Base-by-base conservation (phyloP, 2,888 invertebrate species). In the Tetropium fuscum region DNA sequence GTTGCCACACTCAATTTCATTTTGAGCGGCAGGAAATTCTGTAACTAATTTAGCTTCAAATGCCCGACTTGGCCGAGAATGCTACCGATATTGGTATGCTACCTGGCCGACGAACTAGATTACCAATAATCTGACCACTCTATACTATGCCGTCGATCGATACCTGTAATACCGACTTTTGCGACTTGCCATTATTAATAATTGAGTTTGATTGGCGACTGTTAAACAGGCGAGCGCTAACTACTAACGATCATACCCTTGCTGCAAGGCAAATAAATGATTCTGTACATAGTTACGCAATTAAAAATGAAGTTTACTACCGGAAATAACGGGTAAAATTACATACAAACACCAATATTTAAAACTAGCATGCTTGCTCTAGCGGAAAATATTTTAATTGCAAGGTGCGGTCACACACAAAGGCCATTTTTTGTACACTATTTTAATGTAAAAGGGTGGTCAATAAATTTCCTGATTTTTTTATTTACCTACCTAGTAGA, bases 31-130 rank as follows among this genome's bases (percentile, higher is more conserved):
- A n/a, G 36, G n/a, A 51, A 34, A 34, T 51, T 36, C 49, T 27
- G 25, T 27, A 41, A 51, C 27, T 27, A 40, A 40, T 51, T 51
- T 27, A 30, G 51, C 27, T n/a, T 11, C 51, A 27, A 41, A 40
- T 30, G 27, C 18, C 40, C 19, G 40, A 27, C 51, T 41, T 19
- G 25, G 30, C 11, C 6, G 34, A 20, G 30, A 43, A 43, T 25
- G 27, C 25, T 43, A 43, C 13, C 25, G 15, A 8, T 25, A 15
- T 22, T 43, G 43, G 43, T 43, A 43, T 43, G 22, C 25, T 15
- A 43, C 43, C 43, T 43, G 43, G 15, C 25, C 8, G 22, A 13
- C 25, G 22, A 15, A 22, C 43, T 43, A 16, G 43, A 25, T 49
- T 38, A 8, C 36, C 25, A 40, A 36, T 43, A 41, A 53, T 41